These are phyloP conservation scores for Cyanoliseus patagonus DNA, from an alignment of 2,113 vertebrate genomes.

Conservation along the genomic window DNA sequence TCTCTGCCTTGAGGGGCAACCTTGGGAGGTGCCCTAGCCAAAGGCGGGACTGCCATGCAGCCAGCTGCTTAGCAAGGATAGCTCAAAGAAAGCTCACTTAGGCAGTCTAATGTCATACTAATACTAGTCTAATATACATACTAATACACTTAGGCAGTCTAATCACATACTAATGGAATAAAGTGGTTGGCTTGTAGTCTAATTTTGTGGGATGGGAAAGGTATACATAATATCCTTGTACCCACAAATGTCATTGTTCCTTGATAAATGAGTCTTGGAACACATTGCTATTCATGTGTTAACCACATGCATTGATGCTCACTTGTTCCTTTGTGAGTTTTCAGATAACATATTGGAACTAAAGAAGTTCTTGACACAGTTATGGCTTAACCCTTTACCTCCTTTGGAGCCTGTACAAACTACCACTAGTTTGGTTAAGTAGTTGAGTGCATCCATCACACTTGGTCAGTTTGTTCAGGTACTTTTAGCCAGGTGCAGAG, in stretches of 20 bases:
- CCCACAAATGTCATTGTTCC: background rate
- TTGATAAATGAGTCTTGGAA: background rate
- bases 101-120: background rate
- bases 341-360: background rate
- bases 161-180: background rate
- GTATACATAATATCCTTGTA: background rate
- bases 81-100: background rate
- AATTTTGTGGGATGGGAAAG: background rate
- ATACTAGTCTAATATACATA: too few species aligned
- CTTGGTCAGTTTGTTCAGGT: background rate
- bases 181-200: background rate
- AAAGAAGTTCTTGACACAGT: background rate
- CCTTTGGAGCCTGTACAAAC: background rate
- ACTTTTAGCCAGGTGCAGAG: background rate
- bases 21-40: background rate
- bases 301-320: background rate
- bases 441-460: background rate
- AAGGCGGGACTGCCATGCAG: background rate
- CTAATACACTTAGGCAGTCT: background rate
- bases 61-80: background rate
- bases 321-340: background rate
- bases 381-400: background rate
- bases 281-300: background rate
- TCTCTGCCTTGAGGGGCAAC: background rate
- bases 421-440: background rate